Evolutionary conservation across 2,888 invertebrate species (phyloP), one percentile per base, ranked within the genome.

Genomic region (Pandemis heparana): DNA sequence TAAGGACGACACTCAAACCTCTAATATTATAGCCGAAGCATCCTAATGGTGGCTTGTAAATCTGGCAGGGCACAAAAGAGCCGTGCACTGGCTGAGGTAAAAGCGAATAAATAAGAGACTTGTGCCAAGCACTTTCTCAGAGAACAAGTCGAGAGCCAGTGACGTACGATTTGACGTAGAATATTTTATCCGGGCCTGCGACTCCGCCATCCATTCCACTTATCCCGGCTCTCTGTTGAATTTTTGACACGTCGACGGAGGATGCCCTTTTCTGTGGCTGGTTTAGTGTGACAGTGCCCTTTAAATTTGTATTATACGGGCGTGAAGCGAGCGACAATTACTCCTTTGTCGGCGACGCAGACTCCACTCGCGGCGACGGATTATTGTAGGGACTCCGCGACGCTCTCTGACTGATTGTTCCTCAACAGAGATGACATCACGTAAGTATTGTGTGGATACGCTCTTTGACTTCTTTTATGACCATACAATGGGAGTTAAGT

Each of bases 141-240:
- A 88, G 92, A 90, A 89, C 90, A 90, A 91, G 90, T 88, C 85
- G 88, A 87, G 90, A 90, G 89, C 90, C 89, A 82, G 90, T 94
- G 94, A 94, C 92, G 90, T 94, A 94, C 92, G 93, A 90, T 93
- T 92, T 92, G 92, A 92, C 89, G 89, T 87, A 89, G 91, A 93
- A 94, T 94, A 92, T 93, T 94, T 94, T 93, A 94, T 91, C 90
- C 87, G 87, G 85, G 84, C 80, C 85, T 85, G 85, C 88, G 88
- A 85, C 87, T 85, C 84, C 86, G 87, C 90, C 91, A 93, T 94
- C 90, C 88, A 92, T 94, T 94, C 92, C 94, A 93, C 94, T 94
- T 94, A 94, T 90, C 91, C 92, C 85, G 84, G 87, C 86, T 86
- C 88, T 91, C 89, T 89, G 90, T 90, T 92, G 92, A 93, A 93